These are phyloP conservation scores for Odontophorus gujanensis DNA, from an alignment of 2,113 vertebrate genomes.

Conservation along the genomic window DNA sequence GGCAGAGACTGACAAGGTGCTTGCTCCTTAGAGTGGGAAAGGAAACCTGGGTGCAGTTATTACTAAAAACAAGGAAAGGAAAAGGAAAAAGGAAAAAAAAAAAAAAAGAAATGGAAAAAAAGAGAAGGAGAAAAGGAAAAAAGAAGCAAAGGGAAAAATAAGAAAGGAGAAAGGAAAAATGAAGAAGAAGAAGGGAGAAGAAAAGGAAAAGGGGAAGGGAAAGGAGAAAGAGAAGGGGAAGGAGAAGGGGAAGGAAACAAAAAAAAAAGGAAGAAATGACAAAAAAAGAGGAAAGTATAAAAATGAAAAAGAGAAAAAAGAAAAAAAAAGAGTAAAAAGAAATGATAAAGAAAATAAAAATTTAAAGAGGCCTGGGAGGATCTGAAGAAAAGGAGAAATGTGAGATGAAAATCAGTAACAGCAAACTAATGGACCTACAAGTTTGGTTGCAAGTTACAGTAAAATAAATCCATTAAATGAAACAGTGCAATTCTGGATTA, in stretches of 20 bases:
- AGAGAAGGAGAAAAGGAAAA: no score
- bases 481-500: conserved; percentile 37
- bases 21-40: background rate
- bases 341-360: no score
- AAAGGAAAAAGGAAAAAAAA: background rate
- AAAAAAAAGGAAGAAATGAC: background rate
- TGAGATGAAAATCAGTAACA: conserved; percentile 55
- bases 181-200: no score
- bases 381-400: conserved; percentile 29
- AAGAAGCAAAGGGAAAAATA: background rate
- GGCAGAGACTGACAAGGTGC: conserved; percentile 18
- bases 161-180: no score
- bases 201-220: no score
- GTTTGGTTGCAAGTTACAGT: conserved; percentile 32
- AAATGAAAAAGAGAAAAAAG: no score
- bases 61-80: background rate
- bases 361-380: background rate
- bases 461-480: conserved; percentile 42
- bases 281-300: no score
- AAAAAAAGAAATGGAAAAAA: background rate
- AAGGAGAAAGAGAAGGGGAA: no score
- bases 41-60: background rate
- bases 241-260: background rate
- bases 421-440: conserved; percentile 61
- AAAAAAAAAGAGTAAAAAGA: background rate